Base-by-base conservation (phyloP, 2,797 vertebrate species). In the Helostoma temminkii region DNA sequence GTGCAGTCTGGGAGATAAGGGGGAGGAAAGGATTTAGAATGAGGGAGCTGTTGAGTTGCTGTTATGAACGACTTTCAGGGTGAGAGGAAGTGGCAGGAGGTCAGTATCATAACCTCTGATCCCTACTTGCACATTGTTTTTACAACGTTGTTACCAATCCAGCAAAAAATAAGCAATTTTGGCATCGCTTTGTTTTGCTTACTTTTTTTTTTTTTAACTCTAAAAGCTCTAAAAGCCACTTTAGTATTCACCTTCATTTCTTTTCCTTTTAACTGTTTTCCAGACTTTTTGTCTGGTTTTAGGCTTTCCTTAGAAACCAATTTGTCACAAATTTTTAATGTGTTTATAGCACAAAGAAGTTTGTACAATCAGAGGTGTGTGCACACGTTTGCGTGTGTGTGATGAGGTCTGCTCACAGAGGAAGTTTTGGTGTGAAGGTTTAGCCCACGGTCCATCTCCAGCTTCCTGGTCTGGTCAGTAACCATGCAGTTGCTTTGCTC, bases 11-110 rank as follows among this genome's bases (percentile, higher is more conserved):
- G 26, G 36, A 55, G 62, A 76, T 48, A 65, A 66, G 30, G 56
- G 30, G 62, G 64, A 68, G 76, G 63, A 60, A 49, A 53, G 53
- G 57, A 67, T 62, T 37, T 15, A 42, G 45, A 34, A 74, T 66
- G 72, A 74, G 62, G 70, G 63, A 88, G 57, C 80, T 88, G 91
- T 85, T 90, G 91, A 91, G 84, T 88, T 76, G 83, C 67, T 74
- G 72, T 87, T 80, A 89, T 80, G 76, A 82, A 90, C 88, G 79
- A 76, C 72, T 76, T 60, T 77, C 53, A 64, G 76, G 79, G 65
- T 81, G 77, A 89, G 78, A 84, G 80, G 80, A 89, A 86, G 82
- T 83, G 66, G 68, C 74, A 76, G 65, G 53, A 39, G 81, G 76
- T 84, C 70, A 68, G 34, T 19, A 42, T 74, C 61, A 50, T 67